A percentile compares a stretch with the other conserved stretches of the same genome.
These are phyloP conservation scores for Monomorium pharaonis DNA, from an alignment of 1,140 invertebrate species.

Conservation along the genomic window DNA sequence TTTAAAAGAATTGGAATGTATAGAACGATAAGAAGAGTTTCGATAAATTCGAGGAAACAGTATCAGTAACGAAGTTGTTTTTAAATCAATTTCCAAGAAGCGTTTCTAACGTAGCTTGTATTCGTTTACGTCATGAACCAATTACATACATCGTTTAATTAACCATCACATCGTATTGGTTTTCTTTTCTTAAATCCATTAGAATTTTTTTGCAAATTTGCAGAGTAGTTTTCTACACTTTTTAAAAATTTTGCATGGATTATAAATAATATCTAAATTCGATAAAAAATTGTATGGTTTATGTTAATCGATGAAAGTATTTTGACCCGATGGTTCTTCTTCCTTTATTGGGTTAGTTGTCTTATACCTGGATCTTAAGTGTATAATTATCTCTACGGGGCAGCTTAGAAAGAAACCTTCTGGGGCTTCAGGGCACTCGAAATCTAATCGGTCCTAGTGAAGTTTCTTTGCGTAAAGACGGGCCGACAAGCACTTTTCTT, in stretches of 20 bases:
- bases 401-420: no score
- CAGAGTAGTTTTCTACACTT: neutral
- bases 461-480: slow-evolving; percentile 18
- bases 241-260: neutral
- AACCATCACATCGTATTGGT: neutral
- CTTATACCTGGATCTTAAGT: neutral
- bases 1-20: neutral
- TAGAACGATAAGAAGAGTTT: neutral
- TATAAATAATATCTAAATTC: neutral
- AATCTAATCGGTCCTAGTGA: slow-evolving; percentile 5
- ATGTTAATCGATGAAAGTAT: neutral
- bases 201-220: neutral
- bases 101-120: slow-evolving; percentile 14
- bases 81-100: slow-evolving; percentile 21
- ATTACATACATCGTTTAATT: neutral
- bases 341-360: neutral
- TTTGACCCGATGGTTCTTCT: neutral
- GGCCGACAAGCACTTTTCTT: slow-evolving; percentile 1
- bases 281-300: neutral
- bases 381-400: neutral
- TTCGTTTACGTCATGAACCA: neutral
- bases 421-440: neutral
- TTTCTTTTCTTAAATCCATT: neutral
- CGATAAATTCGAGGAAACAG: neutral
- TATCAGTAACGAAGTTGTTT: neutral